Evolutionary conservation across 1,140 invertebrate species (phyloP).

Genomic region (Calephelis virginiensis): DNA sequence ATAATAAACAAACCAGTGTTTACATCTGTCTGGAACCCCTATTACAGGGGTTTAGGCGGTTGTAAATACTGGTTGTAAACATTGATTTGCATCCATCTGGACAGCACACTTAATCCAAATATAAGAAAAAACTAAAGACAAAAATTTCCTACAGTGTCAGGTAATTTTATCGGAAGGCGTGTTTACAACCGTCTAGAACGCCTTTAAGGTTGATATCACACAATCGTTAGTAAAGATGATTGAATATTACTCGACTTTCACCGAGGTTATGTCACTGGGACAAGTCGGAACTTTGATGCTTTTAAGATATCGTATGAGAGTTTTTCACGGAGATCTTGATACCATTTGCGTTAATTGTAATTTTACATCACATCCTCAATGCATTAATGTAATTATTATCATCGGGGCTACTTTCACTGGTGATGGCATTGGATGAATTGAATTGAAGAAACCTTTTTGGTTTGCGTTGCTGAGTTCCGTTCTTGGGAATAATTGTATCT

Average conservation of each 20-base stretch:
- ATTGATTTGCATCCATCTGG: too few species aligned
- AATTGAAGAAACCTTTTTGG: not conserved
- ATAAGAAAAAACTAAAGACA: too few species aligned
- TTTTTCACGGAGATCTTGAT: conserved; percentile 15
- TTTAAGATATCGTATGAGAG: conserved; percentile 17
- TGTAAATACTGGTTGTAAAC: too few species aligned
- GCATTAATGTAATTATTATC: not conserved
- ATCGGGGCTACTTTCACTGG: not conserved
- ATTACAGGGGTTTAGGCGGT: too few species aligned
- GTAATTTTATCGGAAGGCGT: too few species aligned
- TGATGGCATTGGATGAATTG: not conserved
- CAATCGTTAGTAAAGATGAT: conserved; percentile 12
- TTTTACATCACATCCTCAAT: conserved; percentile 17
- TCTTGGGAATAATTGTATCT: too few species aligned
- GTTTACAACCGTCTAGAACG: too few species aligned
- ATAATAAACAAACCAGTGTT: too few species aligned
- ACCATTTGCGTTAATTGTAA: conserved; percentile 8
- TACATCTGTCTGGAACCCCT: too few species aligned
- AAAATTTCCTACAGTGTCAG: too few species aligned
- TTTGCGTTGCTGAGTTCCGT: not conserved
- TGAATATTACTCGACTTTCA: conserved; percentile 10
- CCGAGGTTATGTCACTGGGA: conserved; percentile 13
- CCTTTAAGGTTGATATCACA: conserved; percentile 2
- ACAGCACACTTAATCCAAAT: too few species aligned
- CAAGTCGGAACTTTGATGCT: conserved; percentile 18